Conservation (phyloP, 1,140 invertebrate genomes). For the Asbolus verrucosus region DNA sequence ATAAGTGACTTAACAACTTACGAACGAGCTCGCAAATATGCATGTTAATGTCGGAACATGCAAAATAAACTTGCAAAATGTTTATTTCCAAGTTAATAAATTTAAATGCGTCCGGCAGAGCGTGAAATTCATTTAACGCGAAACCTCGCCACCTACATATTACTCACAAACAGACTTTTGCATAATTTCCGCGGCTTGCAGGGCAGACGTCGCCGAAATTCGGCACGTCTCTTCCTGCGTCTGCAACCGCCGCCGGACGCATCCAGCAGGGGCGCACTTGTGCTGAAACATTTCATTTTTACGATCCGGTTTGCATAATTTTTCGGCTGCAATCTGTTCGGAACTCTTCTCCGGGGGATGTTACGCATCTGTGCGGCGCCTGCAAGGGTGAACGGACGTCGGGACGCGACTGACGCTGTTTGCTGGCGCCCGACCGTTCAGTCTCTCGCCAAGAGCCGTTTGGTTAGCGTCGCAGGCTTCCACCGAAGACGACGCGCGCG, state of each 20-base stretch:
- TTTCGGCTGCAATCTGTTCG: slow-evolving; percentile 20
- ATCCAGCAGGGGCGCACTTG: too few relatives aligned
- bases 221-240: not conserved
- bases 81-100: not conserved
- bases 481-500: slow-evolving; percentile 13
- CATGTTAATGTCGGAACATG: not conserved
- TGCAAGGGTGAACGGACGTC: slow-evolving; percentile 49
- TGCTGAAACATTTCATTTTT: slow-evolving; percentile 19
- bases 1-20: not conserved
- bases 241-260: not conserved
- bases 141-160: not conserved
- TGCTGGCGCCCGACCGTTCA: slow-evolving; percentile 39
- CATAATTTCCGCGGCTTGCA: not conserved
- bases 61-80: not conserved
- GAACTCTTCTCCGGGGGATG: slow-evolving; percentile 17
- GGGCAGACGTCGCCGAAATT: not conserved
- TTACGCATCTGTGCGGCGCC: slow-evolving; percentile 49
- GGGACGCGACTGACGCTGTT: slow-evolving; percentile 37
- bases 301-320: not conserved
- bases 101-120: not conserved
- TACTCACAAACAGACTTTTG: too few relatives aligned
- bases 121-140: not conserved
- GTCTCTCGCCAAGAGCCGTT: slow-evolving; percentile 25
- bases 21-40: not conserved
- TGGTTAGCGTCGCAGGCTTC: slow-evolving; percentile 34